Base-by-base conservation (phyloP, 2,888 invertebrate genomes). In the Cylindroiulus punctatus region DNA sequence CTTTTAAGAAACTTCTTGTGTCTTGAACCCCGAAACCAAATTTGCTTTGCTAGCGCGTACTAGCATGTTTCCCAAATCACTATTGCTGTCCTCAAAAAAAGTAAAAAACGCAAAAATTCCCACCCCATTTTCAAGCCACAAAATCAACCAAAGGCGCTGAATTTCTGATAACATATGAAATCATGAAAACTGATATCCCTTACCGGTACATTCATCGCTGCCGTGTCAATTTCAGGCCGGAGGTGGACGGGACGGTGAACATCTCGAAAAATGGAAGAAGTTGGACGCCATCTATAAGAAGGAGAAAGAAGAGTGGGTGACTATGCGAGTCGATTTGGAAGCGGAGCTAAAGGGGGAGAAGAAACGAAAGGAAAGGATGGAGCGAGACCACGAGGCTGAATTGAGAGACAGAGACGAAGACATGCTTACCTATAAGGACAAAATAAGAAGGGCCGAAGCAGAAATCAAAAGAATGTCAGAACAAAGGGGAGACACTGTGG, bases 311-410 rank as follows among this genome's bases (percentile, higher is more conserved):
- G 94, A 94, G 88, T 93, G 94, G 91, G 94, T 94, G 90, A 93
- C 92, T 83, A 94, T 94, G 90, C 91, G 93, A 17, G 88, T 87
- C 8, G 88, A 88, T 36, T 83, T 89, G 84, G 89, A 89, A 86
- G 40, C 44, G 17, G 36, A 87, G 26, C 4, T 87, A 10, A 87
- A 94, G 93, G 93, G 93, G 87, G 93, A 94, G 89, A 93, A 93
- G 87, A 95, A 95, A 90, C 93, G 94, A 89, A 89, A 93, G 42
- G 95, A 95, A 86, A 93, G 94, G 87, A 92, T 93, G 89, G 95
- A 94, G 89, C 89, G 92, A n/a, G 92, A 93, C 57, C 93, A 94
- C 85, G 95, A 96, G 88, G 94, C 94, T 89, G 95, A 87, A 83
- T 88, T 87, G 87, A 89, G 86, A 88, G 89, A 89, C 17, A 88